These are phyloP conservation scores for Melinopterus prodromus DNA, from an alignment of 2,888 invertebrate genomes.

Conservation along the genomic window DNA sequence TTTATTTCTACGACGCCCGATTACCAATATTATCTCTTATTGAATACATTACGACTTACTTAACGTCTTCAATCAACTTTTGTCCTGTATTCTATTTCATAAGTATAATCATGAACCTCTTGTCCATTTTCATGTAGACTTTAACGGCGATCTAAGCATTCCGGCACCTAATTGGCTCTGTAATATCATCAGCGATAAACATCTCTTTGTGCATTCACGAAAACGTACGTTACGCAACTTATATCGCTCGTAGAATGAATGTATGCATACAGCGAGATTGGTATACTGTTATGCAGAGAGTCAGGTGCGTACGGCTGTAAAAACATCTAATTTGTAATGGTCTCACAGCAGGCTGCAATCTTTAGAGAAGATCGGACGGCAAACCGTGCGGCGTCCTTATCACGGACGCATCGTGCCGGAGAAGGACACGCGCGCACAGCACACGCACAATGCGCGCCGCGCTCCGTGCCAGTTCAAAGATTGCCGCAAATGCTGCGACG, in stretches of 20 bases:
- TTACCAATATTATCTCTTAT: too few relatives aligned
- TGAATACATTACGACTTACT: too few relatives aligned
- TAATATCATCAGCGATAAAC: constrained; percentile 8
- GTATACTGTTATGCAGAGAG: constrained; percentile 10
- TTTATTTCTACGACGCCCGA: too few relatives aligned
- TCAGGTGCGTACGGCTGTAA: constrained; percentile 24
- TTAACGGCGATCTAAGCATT: constrained; percentile 9
- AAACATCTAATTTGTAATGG: constrained; percentile 25
- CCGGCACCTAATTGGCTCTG: background rate
- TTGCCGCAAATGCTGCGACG: background rate
- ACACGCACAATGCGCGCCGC: constrained; percentile 20
- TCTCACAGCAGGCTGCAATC: constrained; percentile 17
- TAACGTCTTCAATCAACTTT: background rate
- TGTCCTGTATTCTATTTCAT: background rate
- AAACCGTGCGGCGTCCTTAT: constrained; percentile 13
- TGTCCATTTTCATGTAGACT: constrained; percentile 5
- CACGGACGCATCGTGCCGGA: constrained; percentile 6
- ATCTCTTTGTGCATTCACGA: constrained; percentile 4
- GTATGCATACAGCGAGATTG: constrained; percentile 7
- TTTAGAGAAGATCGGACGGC: constrained; percentile 17
- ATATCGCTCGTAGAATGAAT: constrained; percentile 1
- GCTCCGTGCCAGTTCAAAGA: constrained; percentile 16
- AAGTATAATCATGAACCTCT: background rate
- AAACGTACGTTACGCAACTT: background rate
- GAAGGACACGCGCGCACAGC: constrained; percentile 18